Evolutionary conservation across 1,140 invertebrate genomes (phyloP).

Genomic region (Kradibia gibbosae): DNA sequence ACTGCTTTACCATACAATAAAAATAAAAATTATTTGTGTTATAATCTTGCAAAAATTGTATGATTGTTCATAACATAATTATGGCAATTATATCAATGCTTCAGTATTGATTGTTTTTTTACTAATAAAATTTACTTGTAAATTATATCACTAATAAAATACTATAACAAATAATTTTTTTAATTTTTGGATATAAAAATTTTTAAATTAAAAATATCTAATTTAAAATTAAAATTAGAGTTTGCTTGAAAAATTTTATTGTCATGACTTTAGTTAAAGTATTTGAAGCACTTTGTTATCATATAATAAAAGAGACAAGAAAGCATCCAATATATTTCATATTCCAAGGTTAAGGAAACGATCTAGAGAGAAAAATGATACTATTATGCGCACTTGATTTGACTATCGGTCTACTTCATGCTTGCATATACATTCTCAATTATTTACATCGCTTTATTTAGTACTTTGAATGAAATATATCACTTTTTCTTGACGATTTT

Average conservation of each 20-base stretch:
- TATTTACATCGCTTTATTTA: slow-evolving; percentile 13
- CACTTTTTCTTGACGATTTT: slow-evolving; percentile 13
- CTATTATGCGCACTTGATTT: neutral
- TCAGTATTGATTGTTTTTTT: neutral
- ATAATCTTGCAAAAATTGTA: neutral
- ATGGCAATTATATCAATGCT: neutral
- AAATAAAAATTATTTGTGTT: slow-evolving; percentile 1
- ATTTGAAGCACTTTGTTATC: neutral
- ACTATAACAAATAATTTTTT: neutral
- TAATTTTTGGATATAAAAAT: neutral
- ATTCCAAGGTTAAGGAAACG: slow-evolving; percentile 15
- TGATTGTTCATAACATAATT: neutral
- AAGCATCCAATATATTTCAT: neutral
- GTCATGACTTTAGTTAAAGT: neutral
- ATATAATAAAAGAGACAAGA: neutral
- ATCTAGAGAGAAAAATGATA: slow-evolving; percentile 8
- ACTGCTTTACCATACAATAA: neutral
- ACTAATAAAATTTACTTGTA: neutral
- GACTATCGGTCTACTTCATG: neutral
- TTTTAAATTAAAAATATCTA: neutral
- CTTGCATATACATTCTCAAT: slow-evolving; percentile 8
- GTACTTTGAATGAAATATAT: slow-evolving; percentile 23
- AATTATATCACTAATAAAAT: neutral
- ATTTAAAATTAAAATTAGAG: slow-evolving; percentile 7
- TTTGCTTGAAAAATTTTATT: neutral